Conservation (phyloP, 2,888 invertebrate genomes). For the Oxytorus armatus region DNA sequence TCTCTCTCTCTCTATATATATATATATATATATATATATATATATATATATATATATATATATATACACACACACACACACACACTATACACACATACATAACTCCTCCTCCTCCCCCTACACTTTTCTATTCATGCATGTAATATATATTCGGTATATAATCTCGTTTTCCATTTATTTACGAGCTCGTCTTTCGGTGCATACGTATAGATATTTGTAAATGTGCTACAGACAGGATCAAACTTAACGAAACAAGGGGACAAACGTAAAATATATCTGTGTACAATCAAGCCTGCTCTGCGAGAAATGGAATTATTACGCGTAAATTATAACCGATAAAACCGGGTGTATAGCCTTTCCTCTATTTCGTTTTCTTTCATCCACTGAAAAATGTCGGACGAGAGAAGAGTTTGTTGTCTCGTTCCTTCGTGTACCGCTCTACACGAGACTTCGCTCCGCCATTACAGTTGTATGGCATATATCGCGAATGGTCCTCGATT, state of each 20-base stretch:
- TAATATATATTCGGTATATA: too few species aligned
- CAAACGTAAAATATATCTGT: slow-evolving; percentile 8
- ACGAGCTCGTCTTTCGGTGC: slow-evolving; percentile 51
- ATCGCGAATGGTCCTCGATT: slow-evolving; percentile 7
- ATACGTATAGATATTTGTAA: slow-evolving; percentile 7
- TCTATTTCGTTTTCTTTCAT: slow-evolving; percentile 56
- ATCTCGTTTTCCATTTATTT: slow-evolving; percentile 57
- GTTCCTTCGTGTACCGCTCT: neutral
- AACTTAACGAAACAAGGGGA: neutral
- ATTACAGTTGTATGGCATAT: slow-evolving; percentile 12
- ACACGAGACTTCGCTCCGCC: neutral
- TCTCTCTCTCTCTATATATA: too few species aligned
- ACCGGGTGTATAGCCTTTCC: slow-evolving; percentile 53
- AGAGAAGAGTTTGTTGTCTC: slow-evolving; percentile 17
- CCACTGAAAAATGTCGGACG: slow-evolving; percentile 47
- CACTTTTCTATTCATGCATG: too few species aligned
- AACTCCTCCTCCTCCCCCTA: too few species aligned
- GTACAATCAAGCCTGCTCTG: slow-evolving; percentile 40
- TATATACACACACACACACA: slow-evolving; percentile 9
- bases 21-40: slow-evolving; percentile 5
- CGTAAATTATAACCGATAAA: slow-evolving; percentile 45
- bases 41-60: slow-evolving; percentile 15
- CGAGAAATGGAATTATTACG: slow-evolving; percentile 61
- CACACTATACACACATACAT: too few species aligned
- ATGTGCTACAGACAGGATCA: neutral